Evolutionary conservation across 2,888 invertebrate species (phyloP), one percentile per base, ranked within the genome.

Genomic region (Syrphus vitripennis): DNA sequence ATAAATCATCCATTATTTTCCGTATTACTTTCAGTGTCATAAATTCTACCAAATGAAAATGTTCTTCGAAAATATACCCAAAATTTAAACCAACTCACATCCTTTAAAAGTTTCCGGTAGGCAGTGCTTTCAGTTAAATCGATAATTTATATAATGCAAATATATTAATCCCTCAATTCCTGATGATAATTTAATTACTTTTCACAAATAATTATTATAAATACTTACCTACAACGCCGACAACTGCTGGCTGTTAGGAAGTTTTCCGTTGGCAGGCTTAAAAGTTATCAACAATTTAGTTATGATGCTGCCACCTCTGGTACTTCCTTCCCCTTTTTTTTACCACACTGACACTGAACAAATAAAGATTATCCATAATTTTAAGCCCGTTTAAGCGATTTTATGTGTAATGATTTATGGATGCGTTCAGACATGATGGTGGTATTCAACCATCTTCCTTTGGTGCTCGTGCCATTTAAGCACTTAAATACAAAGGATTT

Each of bases 321-420:
- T 7, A 19, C 14, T 37, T 59, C 21, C 14, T 37, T 59, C 34
- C n/a, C n/a, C 21, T 34, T 57, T 5, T 4, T 59, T 59, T 21
- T n/a, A 19, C 29, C 26, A 63, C 26, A 63, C 42, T 42, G 24
- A 42, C n/a, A 63, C 24, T 12, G 42, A 63, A 24, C 59, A 81
- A 75, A 70, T 55, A 65, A 75, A 75, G 70, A 79, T 83, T 57
- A 83, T 79, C 71, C 80, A 50, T 70, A 80, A 65, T 75, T 80
- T 83, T 75, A 80, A 74, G 83, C 79, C 80, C 79, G 26, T 80
- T 83, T 83, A 53, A 75, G 19, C 70, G 79, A 79, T 75, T 75
- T 71, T 70, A 75, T 83, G 79, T 75, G 80, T 75, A 48, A 83
- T 80, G 83, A 83, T 80, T 83, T 83, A 79, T 74, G 75, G 57